A percentile compares a stretch with the other conserved stretches of the same genome.
These are phyloP conservation scores for Limanda limanda DNA, from an alignment of 2,113 vertebrate species.

Conservation along the genomic window DNA sequence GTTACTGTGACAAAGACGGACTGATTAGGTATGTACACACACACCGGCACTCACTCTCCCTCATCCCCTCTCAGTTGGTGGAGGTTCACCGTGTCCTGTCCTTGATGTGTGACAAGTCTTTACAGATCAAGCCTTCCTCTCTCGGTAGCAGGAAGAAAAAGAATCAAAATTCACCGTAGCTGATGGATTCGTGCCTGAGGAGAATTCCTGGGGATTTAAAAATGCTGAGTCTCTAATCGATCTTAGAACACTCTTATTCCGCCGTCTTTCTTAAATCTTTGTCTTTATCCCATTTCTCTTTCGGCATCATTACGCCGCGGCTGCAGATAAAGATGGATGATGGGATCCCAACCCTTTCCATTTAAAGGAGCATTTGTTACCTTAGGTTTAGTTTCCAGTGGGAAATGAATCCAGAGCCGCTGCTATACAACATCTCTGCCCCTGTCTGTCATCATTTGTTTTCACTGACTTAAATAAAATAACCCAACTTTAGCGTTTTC, in stretches of 20 bases:
- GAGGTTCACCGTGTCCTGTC: conserved; percentile 63
- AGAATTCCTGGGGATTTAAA: conserved; percentile 75
- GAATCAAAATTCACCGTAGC: conserved; percentile 73
- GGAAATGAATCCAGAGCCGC: conserved; percentile 48
- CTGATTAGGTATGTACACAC: conserved; percentile 34
- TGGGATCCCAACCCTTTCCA: conserved; percentile 60
- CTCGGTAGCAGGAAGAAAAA: conserved; percentile 7
- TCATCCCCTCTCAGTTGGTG: conserved; percentile 23
- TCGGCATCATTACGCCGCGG: conserved; percentile 61
- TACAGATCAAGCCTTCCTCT: conserved; percentile 63
- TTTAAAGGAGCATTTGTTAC: conserved; percentile 70
- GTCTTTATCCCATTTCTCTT: conserved; percentile 74
- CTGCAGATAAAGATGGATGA: conserved; percentile 71
- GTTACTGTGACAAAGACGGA: conserved; percentile 16
- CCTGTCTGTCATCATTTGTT: conserved; percentile 46
- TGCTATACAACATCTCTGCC: conserved; percentile 40
- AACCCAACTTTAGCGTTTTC: conserved; percentile 11
- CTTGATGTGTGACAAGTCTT: conserved; percentile 71
- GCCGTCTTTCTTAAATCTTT: conserved; percentile 72
- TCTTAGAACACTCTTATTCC: conserved; percentile 69
- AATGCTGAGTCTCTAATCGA: conserved; percentile 78
- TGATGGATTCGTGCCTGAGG: conserved; percentile 63
- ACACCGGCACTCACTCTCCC: background rate
- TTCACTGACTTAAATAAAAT: conserved; percentile 22
- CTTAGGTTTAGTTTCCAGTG: conserved; percentile 58